A percentile compares a stretch with the other conserved stretches of the same genome.
Evolutionary conservation across 2,888 invertebrate genomes (phyloP).

Genomic region (Amiota communis): DNA sequence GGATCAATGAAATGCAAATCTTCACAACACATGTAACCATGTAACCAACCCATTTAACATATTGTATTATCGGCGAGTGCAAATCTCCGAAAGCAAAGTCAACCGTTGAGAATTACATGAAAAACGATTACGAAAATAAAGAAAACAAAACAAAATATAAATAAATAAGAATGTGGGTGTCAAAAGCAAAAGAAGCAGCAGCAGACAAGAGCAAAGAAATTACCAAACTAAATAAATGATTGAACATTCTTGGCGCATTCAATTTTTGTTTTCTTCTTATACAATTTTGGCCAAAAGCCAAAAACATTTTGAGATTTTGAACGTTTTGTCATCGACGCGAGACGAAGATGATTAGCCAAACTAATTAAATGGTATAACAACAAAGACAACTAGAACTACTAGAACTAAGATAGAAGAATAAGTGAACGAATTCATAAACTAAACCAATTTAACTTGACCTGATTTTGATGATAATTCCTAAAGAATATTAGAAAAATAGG

Average conservation of each 20-base stretch:
- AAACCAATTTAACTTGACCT: slow-evolving; percentile 11
- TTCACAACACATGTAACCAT: no score
- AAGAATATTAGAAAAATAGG: slow-evolving; percentile 1
- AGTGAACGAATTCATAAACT: neutral
- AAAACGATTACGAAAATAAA: slow-evolving; percentile 4
- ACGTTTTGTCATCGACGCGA: slow-evolving; percentile 20
- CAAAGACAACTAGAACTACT: no score
- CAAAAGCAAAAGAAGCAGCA: neutral
- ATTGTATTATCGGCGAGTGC: neutral
- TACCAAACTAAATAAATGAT: slow-evolving; percentile 22
- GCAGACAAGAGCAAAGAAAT: slow-evolving; percentile 6
- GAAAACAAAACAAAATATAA: slow-evolving; percentile 24
- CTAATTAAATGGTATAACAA: slow-evolving; percentile 7
- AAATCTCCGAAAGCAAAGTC: neutral
- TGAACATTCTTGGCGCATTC: slow-evolving; percentile 20
- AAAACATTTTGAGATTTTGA: slow-evolving; percentile 12
- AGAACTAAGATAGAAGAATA: neutral
- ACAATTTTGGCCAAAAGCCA: slow-evolving; percentile 11
- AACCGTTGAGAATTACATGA: neutral
- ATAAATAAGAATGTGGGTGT: slow-evolving; percentile 20
- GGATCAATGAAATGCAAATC: no score
- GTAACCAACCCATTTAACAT: neutral
- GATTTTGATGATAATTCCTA: slow-evolving; percentile 3
- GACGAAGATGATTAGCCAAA: slow-evolving; percentile 5
- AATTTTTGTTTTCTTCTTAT: neutral